phyloP scores from a whole-genome alignment of 2,888 invertebrate species.

The Platycnemis pennipes region DNA sequence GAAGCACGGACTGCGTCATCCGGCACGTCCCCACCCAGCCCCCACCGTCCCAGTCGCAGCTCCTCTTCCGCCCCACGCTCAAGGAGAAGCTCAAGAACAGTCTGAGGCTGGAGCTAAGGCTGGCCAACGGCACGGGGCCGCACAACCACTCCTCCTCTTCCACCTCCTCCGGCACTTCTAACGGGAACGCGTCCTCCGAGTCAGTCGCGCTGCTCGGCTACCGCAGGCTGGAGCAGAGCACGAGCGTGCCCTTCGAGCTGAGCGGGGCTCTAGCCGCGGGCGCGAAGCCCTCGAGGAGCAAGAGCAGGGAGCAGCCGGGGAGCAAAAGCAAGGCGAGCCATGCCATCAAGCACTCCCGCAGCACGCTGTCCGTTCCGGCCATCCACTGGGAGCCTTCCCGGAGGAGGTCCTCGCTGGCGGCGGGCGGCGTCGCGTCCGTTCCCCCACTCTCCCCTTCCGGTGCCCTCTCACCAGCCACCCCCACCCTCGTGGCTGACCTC shows the following conservation, averaged over 20 bases:
- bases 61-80: slow-evolving; percentile 71
- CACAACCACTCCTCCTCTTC: slow-evolving; percentile 71
- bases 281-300: slow-evolving; percentile 18
- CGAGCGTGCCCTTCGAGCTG: slow-evolving; percentile 85
- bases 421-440: slow-evolving; percentile 81
- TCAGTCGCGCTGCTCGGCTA: slow-evolving; percentile 71
- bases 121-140: slow-evolving; percentile 71
- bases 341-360: slow-evolving; percentile 76
- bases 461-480: slow-evolving; percentile 77
- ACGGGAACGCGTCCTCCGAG: slow-evolving; percentile 53
- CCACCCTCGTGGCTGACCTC: slow-evolving; percentile 77
- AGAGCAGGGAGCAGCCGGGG: slow-evolving; percentile 70
- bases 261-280: slow-evolving; percentile 72
- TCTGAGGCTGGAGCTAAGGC: slow-evolving; percentile 75
- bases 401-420: slow-evolving; percentile 70
- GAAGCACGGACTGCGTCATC: slow-evolving; percentile 70
- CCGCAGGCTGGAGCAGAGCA: slow-evolving; percentile 82
- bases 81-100: slow-evolving; percentile 77
- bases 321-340: slow-evolving; percentile 77
- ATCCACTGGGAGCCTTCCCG: slow-evolving; percentile 68
- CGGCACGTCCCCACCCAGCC: slow-evolving; percentile 68
- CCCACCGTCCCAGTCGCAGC: slow-evolving; percentile 69
- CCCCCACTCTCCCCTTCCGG: slow-evolving; percentile 46
- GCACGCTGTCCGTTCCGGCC: slow-evolving; percentile 76
- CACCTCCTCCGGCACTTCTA: slow-evolving; percentile 71